phyloP scores from a whole-genome alignment of 1,140 invertebrate genomes.

The Penaeus chinensis region DNA sequence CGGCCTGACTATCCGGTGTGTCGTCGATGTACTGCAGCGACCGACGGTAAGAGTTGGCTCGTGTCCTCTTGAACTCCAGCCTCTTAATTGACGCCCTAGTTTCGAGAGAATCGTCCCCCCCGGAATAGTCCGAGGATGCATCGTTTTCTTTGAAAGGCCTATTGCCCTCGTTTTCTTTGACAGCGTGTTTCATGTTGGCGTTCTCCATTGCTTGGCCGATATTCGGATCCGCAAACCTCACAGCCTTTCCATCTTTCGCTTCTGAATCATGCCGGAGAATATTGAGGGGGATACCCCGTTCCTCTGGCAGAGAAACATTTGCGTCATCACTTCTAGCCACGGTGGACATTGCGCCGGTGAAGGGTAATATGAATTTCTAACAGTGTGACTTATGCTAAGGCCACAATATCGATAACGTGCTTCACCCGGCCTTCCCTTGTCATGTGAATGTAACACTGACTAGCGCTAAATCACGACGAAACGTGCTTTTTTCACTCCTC shows the following conservation, averaged over 20 bases:
- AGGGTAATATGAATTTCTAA: too few relatives aligned
- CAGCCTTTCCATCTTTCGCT: too few relatives aligned
- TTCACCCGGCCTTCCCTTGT: too few relatives aligned
- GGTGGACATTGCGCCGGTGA: too few relatives aligned
- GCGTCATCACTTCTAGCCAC: not conserved
- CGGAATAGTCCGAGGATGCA: not conserved
- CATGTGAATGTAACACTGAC: too few relatives aligned
- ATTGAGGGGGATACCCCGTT: not conserved
- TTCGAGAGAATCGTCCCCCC: constrained; percentile 40
- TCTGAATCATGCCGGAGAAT: too few relatives aligned
- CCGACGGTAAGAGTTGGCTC: constrained; percentile 9
- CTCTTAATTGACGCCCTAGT: constrained; percentile 32
- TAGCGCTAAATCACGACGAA: too few relatives aligned
- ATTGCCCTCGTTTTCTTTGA: not conserved
- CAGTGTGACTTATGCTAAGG: too few relatives aligned
- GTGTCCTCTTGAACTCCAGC: constrained; percentile 37
- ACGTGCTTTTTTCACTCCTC: too few relatives aligned
- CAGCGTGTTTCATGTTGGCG: constrained; percentile 1
- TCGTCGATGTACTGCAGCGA: constrained; percentile 50
- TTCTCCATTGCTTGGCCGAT: constrained; percentile 28
- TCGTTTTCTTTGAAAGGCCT: constrained; percentile 33
- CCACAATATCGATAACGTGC: too few relatives aligned
- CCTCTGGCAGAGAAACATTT: not conserved
- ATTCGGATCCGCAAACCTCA: not conserved
- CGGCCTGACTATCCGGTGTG: constrained; percentile 43